Percentiles rank a stretch among this genome's conserved stretches.
These are phyloP conservation scores for Pangasius krempfi DNA, from an alignment of 2,797 vertebrate genomes.

Conservation along the genomic window DNA sequence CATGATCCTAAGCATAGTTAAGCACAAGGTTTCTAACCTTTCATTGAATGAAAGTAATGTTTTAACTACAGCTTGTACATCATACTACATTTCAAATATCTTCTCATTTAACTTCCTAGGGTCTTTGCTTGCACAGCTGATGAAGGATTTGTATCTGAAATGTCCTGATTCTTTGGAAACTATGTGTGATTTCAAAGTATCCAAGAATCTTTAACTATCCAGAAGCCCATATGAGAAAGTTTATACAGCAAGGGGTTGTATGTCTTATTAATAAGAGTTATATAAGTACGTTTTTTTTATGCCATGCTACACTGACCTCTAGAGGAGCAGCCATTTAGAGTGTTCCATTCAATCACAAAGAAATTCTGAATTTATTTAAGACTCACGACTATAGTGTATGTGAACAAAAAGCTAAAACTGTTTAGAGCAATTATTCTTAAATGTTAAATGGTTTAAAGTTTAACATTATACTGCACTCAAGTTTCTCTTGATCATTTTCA, in stretches of 20 bases:
- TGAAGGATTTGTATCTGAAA: neutral
- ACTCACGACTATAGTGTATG: neutral
- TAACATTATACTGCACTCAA: too few species aligned
- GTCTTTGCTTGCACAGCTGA: neutral
- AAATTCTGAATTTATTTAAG: neutral
- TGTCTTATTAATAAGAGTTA: neutral
- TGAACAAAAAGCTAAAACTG: neutral
- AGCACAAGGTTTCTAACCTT: neutral
- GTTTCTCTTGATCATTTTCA: neutral
- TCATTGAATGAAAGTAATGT: neutral
- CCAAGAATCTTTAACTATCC: neutral
- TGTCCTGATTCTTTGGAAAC: neutral
- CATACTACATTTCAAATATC: neutral
- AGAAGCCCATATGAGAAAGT: neutral
- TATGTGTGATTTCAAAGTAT: neutral
- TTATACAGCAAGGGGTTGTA: neutral
- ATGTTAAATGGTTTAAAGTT: neutral
- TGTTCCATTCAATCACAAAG: neutral
- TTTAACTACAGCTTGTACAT: neutral
- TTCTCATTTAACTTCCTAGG: neutral
- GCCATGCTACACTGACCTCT: constrained; percentile 71
- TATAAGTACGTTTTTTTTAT: neutral
- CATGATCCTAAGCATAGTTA: neutral
- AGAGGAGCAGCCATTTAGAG: constrained; percentile 64
- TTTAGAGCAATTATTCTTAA: neutral